Base-by-base conservation (phyloP, 2,888 invertebrate genomes). In the Oeneis ivallda region DNA sequence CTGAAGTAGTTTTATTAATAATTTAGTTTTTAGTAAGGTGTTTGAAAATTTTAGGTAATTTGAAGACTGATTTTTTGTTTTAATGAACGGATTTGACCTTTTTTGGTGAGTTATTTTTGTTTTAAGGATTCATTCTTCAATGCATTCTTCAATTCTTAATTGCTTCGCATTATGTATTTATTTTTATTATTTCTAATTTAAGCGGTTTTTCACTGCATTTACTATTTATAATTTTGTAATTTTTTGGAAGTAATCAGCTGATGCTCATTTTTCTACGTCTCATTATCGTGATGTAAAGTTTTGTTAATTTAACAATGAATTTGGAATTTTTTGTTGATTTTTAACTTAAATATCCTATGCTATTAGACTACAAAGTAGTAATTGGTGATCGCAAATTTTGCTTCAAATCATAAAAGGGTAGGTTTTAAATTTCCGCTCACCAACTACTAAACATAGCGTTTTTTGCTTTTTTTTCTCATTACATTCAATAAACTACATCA, bases 51-150 rank as follows among this genome's bases (percentile, higher is more conserved):
- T 68, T 64, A 65, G 68, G 64, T 62, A 68, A 61, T 70, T 66
- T 59, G 70, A 75, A 76, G 75, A 75, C 73, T 74, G 74, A 79
- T 83, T 89, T 88, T 37, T 83, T 89, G 88, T 37, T 37, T 89
- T 88, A 82, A 92, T 91, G 91, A 89, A 88, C 85, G 89, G 87
- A 90, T 91, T 91, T 85, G 89, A 89, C 74, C 88, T 90, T 78
- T 87, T 90, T 81, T 91, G 91, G 91, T 92, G 71, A 90, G 91
- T 85, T 74, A 71, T 67, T 70, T 69, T 71, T 66, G 70, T 74
- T 49, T 37, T 32, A 15, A 19, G 41, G 15, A n/a, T n/a, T n/a
- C n/a, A n/a, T n/a, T n/a, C n/a, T n/a, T n/a, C n/a, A n/a, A n/a
- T n/a, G n/a, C n/a, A n/a, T n/a, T n/a, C n/a, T n/a, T n/a, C n/a